phyloP scores from a whole-genome alignment of 92 coral and sea anemone genomes.

The Montipora capitata region DNA sequence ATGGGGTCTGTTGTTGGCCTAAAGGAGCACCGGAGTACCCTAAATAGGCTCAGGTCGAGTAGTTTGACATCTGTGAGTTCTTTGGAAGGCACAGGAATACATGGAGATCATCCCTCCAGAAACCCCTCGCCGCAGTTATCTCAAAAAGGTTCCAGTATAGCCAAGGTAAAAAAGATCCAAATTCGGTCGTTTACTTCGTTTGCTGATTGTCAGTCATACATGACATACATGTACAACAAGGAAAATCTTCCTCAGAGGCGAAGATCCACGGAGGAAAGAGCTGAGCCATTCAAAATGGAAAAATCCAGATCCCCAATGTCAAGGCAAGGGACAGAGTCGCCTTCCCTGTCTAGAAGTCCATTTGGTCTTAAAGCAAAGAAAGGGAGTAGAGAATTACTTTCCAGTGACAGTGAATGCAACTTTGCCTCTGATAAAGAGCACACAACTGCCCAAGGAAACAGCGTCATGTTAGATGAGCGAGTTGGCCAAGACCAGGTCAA shows the following conservation, averaged over 20 bases:
- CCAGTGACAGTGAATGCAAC: constrained; percentile 68
- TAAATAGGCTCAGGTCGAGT: constrained; percentile 89
- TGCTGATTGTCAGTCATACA: constrained; percentile 46
- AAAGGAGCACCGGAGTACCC: constrained; percentile 57
- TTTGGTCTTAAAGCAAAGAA: constrained; percentile 73
- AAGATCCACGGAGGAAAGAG: constrained; percentile 80
- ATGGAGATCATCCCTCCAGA: constrained; percentile 41
- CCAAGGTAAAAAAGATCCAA: constrained; percentile 90
- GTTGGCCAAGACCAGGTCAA: constrained; percentile 12
- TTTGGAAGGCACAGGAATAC: constrained; percentile 78
- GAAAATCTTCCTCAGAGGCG: constrained; percentile 75
- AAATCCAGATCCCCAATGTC: not conserved
- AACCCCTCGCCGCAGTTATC: constrained; percentile 84
- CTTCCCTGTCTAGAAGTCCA: constrained; percentile 64
- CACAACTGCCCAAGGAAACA: not conserved
- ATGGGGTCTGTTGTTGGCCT: constrained; percentile 26
- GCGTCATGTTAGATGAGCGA: constrained; percentile 14
- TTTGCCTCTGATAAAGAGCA: constrained; percentile 39
- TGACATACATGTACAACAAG: constrained; percentile 51
- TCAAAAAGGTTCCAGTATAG: constrained; percentile 89
- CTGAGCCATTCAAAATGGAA: constrained; percentile 38
- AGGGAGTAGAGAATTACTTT: constrained; percentile 38
- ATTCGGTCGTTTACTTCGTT: constrained; percentile 94
- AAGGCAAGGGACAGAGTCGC: constrained; percentile 53
- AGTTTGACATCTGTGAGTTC: constrained; percentile 99